Conservation (phyloP, 2,113 vertebrate genomes). For the Hystrix cristata region DNA sequence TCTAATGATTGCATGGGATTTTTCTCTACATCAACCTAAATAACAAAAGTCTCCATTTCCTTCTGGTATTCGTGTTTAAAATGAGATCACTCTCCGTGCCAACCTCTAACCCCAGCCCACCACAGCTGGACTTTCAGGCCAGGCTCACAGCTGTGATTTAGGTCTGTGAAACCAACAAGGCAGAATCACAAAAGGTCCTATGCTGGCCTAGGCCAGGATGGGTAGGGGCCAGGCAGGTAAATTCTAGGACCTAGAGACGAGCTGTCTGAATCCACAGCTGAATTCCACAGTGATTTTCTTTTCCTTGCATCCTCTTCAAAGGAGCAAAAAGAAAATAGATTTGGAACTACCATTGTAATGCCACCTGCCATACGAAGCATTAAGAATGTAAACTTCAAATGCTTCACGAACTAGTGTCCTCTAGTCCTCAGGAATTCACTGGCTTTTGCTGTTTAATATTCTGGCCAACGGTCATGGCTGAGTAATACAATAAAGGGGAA, state of each 20-base stretch:
- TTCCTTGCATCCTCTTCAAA: conserved; percentile 7
- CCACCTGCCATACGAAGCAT: not conserved
- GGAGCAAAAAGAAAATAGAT: conserved; percentile 12
- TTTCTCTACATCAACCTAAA: not conserved
- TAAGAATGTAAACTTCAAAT: conserved; percentile 60
- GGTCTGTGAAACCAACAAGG: conserved; percentile 3
- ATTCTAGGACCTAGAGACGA: not conserved
- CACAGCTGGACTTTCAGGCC: not conserved
- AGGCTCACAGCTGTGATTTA: not conserved
- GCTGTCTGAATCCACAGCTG: not conserved
- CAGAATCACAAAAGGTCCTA: not conserved
- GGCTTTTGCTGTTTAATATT: not conserved
- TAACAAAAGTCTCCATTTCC: not conserved
- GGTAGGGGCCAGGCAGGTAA: not conserved
- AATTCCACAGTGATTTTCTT: conserved; percentile 40
- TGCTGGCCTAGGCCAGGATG: not conserved
- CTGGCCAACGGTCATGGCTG: not conserved
- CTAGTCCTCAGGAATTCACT: not conserved
- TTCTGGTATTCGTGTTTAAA: not conserved
- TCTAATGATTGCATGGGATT: not conserved
- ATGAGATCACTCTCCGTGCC: not conserved
- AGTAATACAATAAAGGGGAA: conserved; percentile 8
- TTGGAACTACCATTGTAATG: not conserved
- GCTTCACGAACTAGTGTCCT: not conserved
- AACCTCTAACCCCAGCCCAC: not conserved